Conservation (phyloP, 2,113 vertebrate genomes). For the Austrofundulus limnaeus region DNA sequence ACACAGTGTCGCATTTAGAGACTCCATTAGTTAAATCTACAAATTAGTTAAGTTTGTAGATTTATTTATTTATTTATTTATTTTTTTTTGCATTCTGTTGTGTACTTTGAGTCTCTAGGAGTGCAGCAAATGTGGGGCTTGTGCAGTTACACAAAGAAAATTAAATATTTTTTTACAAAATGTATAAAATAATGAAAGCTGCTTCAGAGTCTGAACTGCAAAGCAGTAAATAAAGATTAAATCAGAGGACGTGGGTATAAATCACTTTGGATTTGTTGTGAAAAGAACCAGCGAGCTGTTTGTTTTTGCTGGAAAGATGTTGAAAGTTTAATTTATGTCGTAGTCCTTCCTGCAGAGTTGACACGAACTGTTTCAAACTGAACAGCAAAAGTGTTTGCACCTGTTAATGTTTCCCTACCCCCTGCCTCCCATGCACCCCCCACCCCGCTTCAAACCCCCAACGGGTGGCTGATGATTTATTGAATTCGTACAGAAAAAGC, state of each 20-base stretch:
- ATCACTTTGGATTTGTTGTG: too few species aligned
- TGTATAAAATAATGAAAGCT: neutral
- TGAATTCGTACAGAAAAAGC: conserved; percentile 21
- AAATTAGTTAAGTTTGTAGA: too few species aligned
- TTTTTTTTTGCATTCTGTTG: too few species aligned
- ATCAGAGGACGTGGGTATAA: neutral
- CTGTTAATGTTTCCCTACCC: conserved; percentile 14
- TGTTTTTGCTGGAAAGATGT: neutral
- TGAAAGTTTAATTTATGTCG: conserved; percentile 11
- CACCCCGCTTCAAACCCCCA: too few species aligned
- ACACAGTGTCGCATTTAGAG: too few species aligned
- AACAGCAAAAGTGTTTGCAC: conserved; percentile 19
- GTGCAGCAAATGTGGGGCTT: too few species aligned
- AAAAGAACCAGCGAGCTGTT: neutral
- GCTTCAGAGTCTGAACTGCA: neutral
- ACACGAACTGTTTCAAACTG: conserved; percentile 19
- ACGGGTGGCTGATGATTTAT: neutral
- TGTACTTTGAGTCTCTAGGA: too few species aligned
- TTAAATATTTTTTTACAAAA: too few species aligned
- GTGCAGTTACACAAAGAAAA: too few species aligned
- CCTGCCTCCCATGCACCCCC: neutral
- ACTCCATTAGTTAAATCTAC: too few species aligned
- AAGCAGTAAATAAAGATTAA: neutral
- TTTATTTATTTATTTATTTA: too few species aligned
- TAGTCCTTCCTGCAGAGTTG: neutral